Percentiles rank a stretch among this genome's conserved stretches.
Evolutionary conservation across 35 echinoderm and acorn worm genomes (phyloP).

Genomic region (Ophioderma brevispina): DNA sequence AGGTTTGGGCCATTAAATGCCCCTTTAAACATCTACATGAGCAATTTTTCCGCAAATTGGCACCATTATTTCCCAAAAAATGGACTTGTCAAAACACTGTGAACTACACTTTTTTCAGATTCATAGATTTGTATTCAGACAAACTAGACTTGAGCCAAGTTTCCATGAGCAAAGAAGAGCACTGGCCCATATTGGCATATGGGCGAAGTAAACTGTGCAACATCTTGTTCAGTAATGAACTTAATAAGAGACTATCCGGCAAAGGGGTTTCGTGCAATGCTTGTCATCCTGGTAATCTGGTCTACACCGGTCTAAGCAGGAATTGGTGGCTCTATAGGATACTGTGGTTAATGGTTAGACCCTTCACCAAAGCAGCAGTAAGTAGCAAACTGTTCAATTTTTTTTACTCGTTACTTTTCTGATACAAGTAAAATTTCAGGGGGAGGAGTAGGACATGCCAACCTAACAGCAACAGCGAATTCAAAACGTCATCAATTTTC

Average conservation of each 20-base stretch:
- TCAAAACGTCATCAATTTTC: too few relatives aligned
- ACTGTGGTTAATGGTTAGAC: slow-evolving; percentile 65
- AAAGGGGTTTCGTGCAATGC: slow-evolving; percentile 60
- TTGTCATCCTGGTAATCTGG: slow-evolving; percentile 89
- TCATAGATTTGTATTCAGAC: slow-evolving; percentile 73
- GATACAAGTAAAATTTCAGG: too few relatives aligned
- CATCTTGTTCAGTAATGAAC: slow-evolving; percentile 62
- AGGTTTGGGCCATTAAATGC: too few relatives aligned
- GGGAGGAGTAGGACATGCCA: too few relatives aligned
- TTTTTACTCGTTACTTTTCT: too few relatives aligned
- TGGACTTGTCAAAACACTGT: too few relatives aligned
- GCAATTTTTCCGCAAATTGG: too few relatives aligned
- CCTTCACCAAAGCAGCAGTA: slow-evolving; percentile 90
- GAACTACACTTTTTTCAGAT: too few relatives aligned
- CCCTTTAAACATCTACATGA: too few relatives aligned
- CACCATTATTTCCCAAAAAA: too few relatives aligned
- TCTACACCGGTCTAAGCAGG: slow-evolving; percentile 76
- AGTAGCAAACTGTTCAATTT: too few relatives aligned
- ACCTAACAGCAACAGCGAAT: too few relatives aligned
- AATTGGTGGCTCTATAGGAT: slow-evolving; percentile 85
- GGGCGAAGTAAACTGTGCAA: slow-evolving; percentile 90
- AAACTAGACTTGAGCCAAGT: slow-evolving; percentile 74
- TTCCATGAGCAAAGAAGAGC: slow-evolving; percentile 57
- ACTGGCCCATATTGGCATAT: slow-evolving; percentile 84
- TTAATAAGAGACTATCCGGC: slow-evolving; percentile 52